Base-by-base conservation (phyloP, 2,113 vertebrate genomes). In the Grus americana region DNA sequence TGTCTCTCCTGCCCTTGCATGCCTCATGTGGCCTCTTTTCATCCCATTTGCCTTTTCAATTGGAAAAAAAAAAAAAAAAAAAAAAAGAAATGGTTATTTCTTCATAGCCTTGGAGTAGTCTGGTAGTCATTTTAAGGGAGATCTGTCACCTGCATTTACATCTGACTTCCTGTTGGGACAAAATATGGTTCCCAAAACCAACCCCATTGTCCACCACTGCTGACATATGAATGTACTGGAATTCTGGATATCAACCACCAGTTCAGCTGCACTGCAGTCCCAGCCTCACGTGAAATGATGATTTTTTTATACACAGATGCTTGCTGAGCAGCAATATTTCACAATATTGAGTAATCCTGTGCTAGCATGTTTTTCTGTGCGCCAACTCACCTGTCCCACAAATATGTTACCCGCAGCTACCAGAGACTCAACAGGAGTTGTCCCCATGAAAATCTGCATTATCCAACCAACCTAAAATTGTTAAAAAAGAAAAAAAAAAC, bases 321-420 rank as follows among this genome's bases (percentile, higher is more conserved):
- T 84, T 2, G 1, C 2, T 12, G 13, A 84, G 11, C 19, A 71
- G 12, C 15, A 38, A 1, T 57, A 49, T 75, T 92, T 65, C 57
- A 76, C 15, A 46, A 5, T 54, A 57, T 54, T 72, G 26, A 38
- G 27, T 78, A 66, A 50, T 47, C 16, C 3, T 63, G 5, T 49
- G 40, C 10, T 74, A 72, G 9, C 7, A 29, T 15, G 2, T 19
- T 89, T 94, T 88, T 80, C 36, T 68, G 8, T 67, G 34, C 27
- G 81, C 14, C 12, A 72, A 90, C 98, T 97, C 96, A 99, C 98
- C 95, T 98, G 98, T 87, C 99, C 99, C 52, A 99, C 94, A 94
- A 99, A 99, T 97, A 99, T 98, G 90, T 99, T 99, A 88, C 98
- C 98, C 2, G 99, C 98, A 96, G 99, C 98, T 94, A 98, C 98